Base-by-base conservation (phyloP, 2,113 vertebrate species). In the Notothenia coriiceps region DNA sequence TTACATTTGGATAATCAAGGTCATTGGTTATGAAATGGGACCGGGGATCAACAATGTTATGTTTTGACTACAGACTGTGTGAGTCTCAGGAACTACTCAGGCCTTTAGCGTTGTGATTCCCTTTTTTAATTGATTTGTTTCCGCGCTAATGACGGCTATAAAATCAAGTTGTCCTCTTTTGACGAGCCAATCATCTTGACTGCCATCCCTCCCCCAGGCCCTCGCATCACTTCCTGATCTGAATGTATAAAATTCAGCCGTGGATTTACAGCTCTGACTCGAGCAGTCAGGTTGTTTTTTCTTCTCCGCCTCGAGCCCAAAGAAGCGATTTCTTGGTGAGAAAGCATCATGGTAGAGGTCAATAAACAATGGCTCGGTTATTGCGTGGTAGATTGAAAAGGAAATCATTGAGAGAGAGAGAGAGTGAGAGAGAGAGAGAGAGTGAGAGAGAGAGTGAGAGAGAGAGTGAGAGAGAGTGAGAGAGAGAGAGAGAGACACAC, bases 401-500 rank as follows among this genome's bases (percentile, higher is more conserved):
- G 84, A 92, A 93, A 91, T 93, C 52, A 88, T 89, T 87, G n/a
- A n/a, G n/a, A n/a, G n/a, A n/a, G n/a, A n/a, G 22, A 22, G 22
- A 22, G 22, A 22, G 22, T n/a, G n/a, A 22, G 22, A 22, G 22
- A 22, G 22, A 22, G 22, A 22, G 22, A 22, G 22, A 22, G 22
- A 22, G 22, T 1, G 22, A 22, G 22, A 22, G 22, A 22, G 22
- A 22, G 22, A 22, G 22, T 1, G 22, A 22, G 22, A 22, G 22
- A 22, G 22, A 22, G 22, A 22, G 22, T 1, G 22, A 22, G 22
- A 22, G 22, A 22, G 22, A 22, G 22, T 1, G 1, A 75, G 0
- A 29, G 25, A 29, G 25, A 29, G 25, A 25, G 25, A 25, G 25
- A 25, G 25, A 25, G 25, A n/a, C n/a, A n/a, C n/a, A n/a, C n/a